Evolutionary conservation across 2,113 vertebrate genomes (phyloP).

Genomic region (Trichechus manatus): DNA sequence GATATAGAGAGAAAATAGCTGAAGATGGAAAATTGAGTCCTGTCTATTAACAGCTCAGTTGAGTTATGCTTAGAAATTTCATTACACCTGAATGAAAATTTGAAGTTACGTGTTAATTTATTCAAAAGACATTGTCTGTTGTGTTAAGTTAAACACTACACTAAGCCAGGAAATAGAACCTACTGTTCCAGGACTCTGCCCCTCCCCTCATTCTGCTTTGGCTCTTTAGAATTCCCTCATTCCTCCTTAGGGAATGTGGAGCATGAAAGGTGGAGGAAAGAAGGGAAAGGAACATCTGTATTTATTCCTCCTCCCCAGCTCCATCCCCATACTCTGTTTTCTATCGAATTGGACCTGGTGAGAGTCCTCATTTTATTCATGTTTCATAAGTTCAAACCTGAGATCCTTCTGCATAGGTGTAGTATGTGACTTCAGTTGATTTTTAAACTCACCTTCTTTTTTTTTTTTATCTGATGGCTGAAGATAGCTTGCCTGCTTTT

Average conservation of each 20-base stretch:
- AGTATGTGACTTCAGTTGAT: background rate
- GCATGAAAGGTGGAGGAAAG: background rate
- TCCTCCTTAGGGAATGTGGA: background rate
- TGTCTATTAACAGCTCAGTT: background rate
- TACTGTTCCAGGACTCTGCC: background rate
- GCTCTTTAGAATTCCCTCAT: background rate
- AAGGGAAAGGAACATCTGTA: background rate
- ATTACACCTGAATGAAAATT: constrained; percentile 10
- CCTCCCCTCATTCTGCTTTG: background rate
- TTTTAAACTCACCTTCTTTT: background rate
- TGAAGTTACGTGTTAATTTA: background rate
- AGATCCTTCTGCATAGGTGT: background rate
- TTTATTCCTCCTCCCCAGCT: background rate
- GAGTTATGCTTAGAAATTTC: constrained; percentile 24
- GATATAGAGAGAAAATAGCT: background rate
- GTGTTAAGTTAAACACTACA: background rate
- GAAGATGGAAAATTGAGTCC: background rate
- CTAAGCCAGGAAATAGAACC: background rate
- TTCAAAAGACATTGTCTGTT: constrained; percentile 18
- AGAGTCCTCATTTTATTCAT: background rate
- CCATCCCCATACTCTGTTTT: background rate
- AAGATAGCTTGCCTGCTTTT: background rate
- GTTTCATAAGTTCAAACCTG: background rate
- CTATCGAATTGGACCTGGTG: background rate
- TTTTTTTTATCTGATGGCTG: background rate